A percentile compares a stretch with the other conserved stretches of the same genome.
These are phyloP conservation scores for Lamellibrachia columna DNA, from an alignment of 2,888 invertebrate species.

Conservation along the genomic window DNA sequence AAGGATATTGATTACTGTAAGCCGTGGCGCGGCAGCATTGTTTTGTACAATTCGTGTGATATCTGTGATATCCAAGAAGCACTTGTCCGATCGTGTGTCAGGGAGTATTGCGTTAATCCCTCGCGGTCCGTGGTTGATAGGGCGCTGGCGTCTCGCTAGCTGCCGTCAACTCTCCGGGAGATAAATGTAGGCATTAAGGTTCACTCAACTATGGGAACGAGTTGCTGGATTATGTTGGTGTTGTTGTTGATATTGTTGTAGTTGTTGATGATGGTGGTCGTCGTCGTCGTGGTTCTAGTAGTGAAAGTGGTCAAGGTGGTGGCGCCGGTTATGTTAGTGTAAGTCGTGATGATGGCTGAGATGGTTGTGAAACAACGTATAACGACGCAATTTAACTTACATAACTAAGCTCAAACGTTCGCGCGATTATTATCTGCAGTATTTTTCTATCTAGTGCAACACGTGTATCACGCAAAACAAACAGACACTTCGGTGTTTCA, in stretches of 20 bases:
- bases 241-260: background rate
- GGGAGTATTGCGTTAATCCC: background rate
- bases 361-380: background rate
- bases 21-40: background rate
- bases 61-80: background rate
- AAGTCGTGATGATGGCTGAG: background rate
- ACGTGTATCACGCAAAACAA: too few species aligned
- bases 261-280: background rate
- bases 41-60: background rate
- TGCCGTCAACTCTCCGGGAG: background rate
- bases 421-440: too few species aligned
- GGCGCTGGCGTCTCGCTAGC: background rate
- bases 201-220: background rate
- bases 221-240: background rate
- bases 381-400: background rate
- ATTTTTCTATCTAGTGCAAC: too few species aligned
- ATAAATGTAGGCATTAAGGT: background rate
- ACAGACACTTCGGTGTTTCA: too few species aligned
- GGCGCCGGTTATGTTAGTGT: too few species aligned
- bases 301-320: too few species aligned
- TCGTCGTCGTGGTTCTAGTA: too few species aligned
- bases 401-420: too few species aligned
- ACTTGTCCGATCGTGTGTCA: background rate
- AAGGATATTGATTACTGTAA: constrained; percentile 1
- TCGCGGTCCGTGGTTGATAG: background rate